phyloP scores from a whole-genome alignment of 2,113 vertebrate genomes.

The Tyto alba region DNA sequence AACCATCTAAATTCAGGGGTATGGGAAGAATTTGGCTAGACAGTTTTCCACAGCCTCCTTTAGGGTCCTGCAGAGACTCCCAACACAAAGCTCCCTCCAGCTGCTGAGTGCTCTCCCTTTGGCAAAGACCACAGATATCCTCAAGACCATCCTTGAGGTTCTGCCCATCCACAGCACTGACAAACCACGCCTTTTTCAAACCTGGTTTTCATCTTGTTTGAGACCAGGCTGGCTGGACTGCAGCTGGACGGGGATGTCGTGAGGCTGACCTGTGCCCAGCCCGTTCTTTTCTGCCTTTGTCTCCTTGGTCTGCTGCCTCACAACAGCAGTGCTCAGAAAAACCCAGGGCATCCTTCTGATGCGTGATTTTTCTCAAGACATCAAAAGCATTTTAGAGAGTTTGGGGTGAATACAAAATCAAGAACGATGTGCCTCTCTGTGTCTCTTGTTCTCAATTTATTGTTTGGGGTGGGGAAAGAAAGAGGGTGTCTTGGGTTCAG shows the following conservation, averaged over 20 bases:
- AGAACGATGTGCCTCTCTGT: background rate
- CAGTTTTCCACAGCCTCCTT: background rate
- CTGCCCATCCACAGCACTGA: background rate
- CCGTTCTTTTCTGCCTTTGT: background rate
- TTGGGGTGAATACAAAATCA: background rate
- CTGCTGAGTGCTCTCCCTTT: background rate
- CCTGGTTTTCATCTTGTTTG: fast-evolving
- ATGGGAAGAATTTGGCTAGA: background rate
- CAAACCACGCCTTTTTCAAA: background rate
- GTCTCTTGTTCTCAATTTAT: background rate
- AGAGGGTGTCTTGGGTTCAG: background rate
- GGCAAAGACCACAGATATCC: background rate
- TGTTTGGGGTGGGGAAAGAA: background rate
- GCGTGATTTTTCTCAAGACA: background rate
- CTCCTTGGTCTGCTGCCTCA: background rate
- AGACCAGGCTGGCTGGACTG: background rate
- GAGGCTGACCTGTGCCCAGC: background rate
- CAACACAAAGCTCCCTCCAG: background rate
- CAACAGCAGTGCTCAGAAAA: background rate
- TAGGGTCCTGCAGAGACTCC: background rate
- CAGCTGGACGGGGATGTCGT: fast-evolving
- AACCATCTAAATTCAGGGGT: background rate
- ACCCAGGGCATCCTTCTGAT: background rate
- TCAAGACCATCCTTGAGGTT: background rate
- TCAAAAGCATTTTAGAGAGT: background rate